Evolutionary conservation across 2,113 vertebrate genomes (phyloP).

Genomic region (Neotoma lepida): DNA sequence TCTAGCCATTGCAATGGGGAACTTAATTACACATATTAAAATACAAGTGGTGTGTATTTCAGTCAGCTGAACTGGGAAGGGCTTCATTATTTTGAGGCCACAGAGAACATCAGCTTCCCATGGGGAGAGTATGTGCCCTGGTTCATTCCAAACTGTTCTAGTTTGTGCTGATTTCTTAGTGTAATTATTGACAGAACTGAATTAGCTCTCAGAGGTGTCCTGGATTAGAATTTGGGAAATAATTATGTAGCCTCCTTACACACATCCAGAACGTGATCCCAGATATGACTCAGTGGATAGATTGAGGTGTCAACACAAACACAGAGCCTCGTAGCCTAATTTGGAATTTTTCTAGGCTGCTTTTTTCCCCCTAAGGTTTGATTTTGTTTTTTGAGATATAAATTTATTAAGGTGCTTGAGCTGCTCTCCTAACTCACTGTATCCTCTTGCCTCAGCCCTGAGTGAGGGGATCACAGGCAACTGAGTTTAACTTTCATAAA

Average conservation of each 20-base stretch:
- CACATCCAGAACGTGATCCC: not conserved
- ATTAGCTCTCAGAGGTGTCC: not conserved
- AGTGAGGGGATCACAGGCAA: not conserved
- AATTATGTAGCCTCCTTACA: not conserved
- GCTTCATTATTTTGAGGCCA: conserved; percentile 40
- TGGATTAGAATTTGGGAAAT: not conserved
- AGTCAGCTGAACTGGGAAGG: conserved; percentile 12
- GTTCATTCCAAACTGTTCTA: not conserved
- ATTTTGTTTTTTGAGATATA: not conserved
- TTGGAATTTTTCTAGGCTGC: conserved; percentile 14
- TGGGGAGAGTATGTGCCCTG: not conserved
- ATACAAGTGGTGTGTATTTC: conserved; percentile 11
- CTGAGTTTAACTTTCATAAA: not conserved
- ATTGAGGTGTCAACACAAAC: not conserved
- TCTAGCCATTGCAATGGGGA: not conserved
- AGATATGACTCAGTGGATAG: not conserved
- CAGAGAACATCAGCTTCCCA: not conserved
- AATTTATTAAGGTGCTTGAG: too few relatives aligned
- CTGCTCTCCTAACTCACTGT: not conserved
- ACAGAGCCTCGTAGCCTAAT: not conserved
- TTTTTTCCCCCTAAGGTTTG: not conserved
- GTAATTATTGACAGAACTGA: not conserved
- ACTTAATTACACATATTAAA: conserved; percentile 3
- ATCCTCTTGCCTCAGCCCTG: not conserved
- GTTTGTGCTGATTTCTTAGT: not conserved